Percentiles rank a stretch among this genome's conserved stretches.
Evolutionary conservation across 2,797 vertebrate genomes (phyloP).

Genomic region (Paramormyrops hopkinsi): DNA sequence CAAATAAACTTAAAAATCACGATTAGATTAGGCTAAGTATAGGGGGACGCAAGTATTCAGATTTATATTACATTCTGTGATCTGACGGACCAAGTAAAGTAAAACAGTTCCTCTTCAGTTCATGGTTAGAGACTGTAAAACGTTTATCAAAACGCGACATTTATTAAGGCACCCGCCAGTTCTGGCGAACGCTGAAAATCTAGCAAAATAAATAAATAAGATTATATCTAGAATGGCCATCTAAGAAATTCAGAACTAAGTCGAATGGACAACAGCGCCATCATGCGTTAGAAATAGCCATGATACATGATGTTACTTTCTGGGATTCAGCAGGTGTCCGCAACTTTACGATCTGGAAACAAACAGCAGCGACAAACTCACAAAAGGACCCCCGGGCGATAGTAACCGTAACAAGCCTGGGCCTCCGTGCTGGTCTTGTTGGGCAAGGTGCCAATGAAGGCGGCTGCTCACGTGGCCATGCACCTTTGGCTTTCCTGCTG

Average conservation of each 20-base stretch:
- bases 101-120: not conserved
- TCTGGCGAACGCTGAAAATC: not conserved
- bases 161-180: not conserved
- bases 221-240: not conserved
- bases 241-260: not conserved
- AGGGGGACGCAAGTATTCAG: not conserved
- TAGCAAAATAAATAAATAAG: not conserved
- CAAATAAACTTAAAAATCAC: not conserved
- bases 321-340: not conserved
- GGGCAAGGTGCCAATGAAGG: not conserved
- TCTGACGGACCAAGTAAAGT: not conserved
- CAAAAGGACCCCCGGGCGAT: not conserved
- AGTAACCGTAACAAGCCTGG: not conserved
- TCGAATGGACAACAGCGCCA: not conserved
- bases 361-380: not conserved
- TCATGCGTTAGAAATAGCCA: not conserved
- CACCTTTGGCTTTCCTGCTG: not conserved
- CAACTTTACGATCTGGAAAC: not conserved
- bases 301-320: not conserved
- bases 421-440: not conserved
- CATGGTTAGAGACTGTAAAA: not conserved
- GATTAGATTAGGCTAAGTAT: not conserved
- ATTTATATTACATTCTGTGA: not conserved
- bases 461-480: not conserved
- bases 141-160: not conserved